Evolutionary conservation across 2,113 vertebrate genomes (phyloP).

Genomic region (Pygoscelis antarcticus): DNA sequence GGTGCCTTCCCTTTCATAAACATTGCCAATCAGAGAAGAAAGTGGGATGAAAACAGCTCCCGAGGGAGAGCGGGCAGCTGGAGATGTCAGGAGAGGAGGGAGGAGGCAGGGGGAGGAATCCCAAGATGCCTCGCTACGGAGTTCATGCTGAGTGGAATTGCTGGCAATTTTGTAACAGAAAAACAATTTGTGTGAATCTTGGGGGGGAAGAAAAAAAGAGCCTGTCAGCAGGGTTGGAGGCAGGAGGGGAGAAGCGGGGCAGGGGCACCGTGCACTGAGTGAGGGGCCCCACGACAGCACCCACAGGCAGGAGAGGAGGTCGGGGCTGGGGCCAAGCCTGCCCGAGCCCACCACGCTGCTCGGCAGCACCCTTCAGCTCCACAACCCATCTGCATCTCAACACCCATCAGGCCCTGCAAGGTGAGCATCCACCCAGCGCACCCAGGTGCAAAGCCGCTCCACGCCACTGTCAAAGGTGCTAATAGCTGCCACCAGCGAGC

Average conservation of each 20-base stretch:
- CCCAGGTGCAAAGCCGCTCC: neutral
- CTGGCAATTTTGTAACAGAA: neutral
- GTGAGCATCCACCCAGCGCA: neutral
- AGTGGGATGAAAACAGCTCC: neutral
- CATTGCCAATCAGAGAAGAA: neutral
- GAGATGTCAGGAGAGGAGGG: neutral
- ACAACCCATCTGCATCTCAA: fast-evolving
- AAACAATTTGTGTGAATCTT: neutral
- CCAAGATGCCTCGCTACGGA: neutral
- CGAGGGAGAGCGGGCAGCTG: neutral
- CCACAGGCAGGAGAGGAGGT: neutral
- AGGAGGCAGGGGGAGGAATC: neutral
- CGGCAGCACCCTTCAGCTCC: neutral
- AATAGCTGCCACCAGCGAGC: fast-evolving
- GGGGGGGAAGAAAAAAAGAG: neutral
- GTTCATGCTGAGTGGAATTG: neutral
- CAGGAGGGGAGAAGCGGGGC: neutral
- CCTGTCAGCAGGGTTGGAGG: neutral
- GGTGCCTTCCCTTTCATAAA: neutral
- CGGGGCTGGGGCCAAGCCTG: no score
- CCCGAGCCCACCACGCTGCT: fast-evolving
- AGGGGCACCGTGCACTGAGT: fast-evolving
- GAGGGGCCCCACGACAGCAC: fast-evolving
- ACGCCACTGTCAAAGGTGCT: fast-evolving
- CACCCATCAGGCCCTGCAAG: fast-evolving